Base-by-base conservation (phyloP, 2,888 invertebrate species). In the Cinara cedri region DNA sequence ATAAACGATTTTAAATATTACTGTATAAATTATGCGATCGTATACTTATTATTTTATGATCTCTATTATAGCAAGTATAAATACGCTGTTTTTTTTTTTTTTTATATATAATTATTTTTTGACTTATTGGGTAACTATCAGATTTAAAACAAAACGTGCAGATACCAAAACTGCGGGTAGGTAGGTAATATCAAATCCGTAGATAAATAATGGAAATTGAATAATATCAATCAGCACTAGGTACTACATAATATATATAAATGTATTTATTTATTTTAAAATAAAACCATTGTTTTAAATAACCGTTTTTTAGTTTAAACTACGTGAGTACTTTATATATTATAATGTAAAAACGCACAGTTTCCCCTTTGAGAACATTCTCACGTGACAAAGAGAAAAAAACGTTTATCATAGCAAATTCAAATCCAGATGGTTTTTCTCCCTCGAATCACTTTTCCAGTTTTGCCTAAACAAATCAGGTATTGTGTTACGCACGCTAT, bases 401-500 rank as follows among this genome's bases (percentile, higher is more conserved):
- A 11, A 26, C 44, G 42, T 54, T 54, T 51, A 54, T 54, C 34
- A 34, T 21, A 75, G 54, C 8, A 24, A 75, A 44, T 65, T 54
- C 44, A 42, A 74, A 75, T 13, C 13, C 42, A 44, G 14, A 74
- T 42, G 51, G 34, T 24, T 63, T 49, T 74, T 19, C 24, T 26
- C 49, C 3, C 51, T 13, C 3, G 42, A 44, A 54, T 54, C 65
- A 21, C 42, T 54, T 65, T 65, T 3, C 16, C 44, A 11, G 24
- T 16, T 24, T 21, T 9, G n/a, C 21, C 16, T 42, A 11, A 46
- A 44, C 42, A 68, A 76, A 68, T 57, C n/a, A n/a, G n/a, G n/a
- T 19, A 49, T 60, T 14, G n/a, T 21, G 6, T 51, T 51, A 51
- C 34, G 16, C 16, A 34, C 34, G 11, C 16, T 51, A 34, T 63